phyloP scores from a whole-genome alignment of 30 jellyfish, hydroid and myxozoan species.

The Turritopsis dohrnii region DNA sequence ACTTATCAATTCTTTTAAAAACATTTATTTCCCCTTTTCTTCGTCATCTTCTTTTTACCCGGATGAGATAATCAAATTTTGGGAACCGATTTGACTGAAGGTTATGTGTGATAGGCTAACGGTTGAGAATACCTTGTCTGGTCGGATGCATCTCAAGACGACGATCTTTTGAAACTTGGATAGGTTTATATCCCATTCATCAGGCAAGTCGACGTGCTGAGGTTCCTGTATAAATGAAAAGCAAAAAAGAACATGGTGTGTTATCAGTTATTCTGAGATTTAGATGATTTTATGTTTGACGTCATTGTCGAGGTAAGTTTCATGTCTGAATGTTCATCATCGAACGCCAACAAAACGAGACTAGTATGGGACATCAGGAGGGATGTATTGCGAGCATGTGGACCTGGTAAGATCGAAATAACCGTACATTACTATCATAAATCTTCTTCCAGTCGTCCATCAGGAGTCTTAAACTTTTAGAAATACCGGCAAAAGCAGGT shows the following conservation, averaged over 20 bases:
- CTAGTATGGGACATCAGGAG: neutral
- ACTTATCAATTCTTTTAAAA: no score
- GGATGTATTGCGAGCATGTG: neutral
- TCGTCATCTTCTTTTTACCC: neutral
- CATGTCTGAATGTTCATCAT: no score
- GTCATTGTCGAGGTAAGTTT: no score
- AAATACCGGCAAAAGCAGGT: conserved; percentile 49
- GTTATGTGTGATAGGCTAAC: neutral
- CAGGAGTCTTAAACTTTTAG: neutral
- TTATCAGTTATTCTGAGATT: no score
- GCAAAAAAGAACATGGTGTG: neutral
- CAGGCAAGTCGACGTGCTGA: conserved; percentile 78
- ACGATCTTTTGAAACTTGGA: conserved; percentile 75
- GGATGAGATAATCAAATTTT: neutral
- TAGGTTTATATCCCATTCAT: conserved; percentile 66
- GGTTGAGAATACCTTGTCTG: conserved; percentile 74
- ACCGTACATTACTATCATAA: conserved; percentile 87
- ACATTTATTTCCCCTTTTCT: neutral
- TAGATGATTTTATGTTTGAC: no score
- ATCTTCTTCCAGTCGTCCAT: conserved; percentile 83
- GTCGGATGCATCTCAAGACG: conserved; percentile 81
- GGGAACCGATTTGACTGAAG: neutral
- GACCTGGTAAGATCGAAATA: neutral
- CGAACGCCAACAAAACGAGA: no score
- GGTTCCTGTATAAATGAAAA: conserved; percentile 58